Evolutionary conservation across 2,113 vertebrate genomes (phyloP), one percentile per base, ranked within the genome.

Genomic region (Donacobius atricapilla): DNA sequence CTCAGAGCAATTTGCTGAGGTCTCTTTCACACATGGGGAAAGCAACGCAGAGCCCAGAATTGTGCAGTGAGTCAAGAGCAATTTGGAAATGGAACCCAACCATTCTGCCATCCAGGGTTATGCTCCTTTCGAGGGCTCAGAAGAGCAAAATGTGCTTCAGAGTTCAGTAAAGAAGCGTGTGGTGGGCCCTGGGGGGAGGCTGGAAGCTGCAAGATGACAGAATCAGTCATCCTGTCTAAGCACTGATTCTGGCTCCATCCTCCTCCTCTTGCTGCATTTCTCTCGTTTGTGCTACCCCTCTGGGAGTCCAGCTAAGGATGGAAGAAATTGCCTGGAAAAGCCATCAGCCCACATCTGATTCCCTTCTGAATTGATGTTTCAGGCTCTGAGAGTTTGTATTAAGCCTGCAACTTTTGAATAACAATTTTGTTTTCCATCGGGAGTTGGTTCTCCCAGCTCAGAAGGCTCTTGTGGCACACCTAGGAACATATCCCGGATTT

Each of bases 321-420:
- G 93, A 92, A 95, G 93, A 95, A 96, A 95, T 94, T 90, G 93
- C 86, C 77, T 93, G 93, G 91, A 93, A 95, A 95, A 90, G 65
- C 83, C 83, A 90, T 94, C 94, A 95, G 87, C 91, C 94, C 86
- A 92, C 91, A 37, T 89, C 47, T 91, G 47, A 94, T 93, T 94
- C 94, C 91, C 93, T 82, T 31, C 65, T 83, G 91, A 73, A 64
- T 75, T 78, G 86, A 57, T 53, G 56, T 87, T 92, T 90, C 86
- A 83, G 72, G 89, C 83, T 95, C 83, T 21, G 83, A 87, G 81
- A 87, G 65, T 82, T 91, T 94, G 57, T 58, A 64, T 89, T 93
- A 84, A 92, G 80, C 72, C 70, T 78, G 72, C 56, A 81, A 56
- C 80, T 92, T 92, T 37, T 83, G 91, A 92, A 90, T 95, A 93